Percentiles rank a stretch among this genome's conserved stretches.
These are phyloP conservation scores for Alsophila aescularia DNA, from an alignment of 2,888 invertebrate species.

Conservation along the genomic window DNA sequence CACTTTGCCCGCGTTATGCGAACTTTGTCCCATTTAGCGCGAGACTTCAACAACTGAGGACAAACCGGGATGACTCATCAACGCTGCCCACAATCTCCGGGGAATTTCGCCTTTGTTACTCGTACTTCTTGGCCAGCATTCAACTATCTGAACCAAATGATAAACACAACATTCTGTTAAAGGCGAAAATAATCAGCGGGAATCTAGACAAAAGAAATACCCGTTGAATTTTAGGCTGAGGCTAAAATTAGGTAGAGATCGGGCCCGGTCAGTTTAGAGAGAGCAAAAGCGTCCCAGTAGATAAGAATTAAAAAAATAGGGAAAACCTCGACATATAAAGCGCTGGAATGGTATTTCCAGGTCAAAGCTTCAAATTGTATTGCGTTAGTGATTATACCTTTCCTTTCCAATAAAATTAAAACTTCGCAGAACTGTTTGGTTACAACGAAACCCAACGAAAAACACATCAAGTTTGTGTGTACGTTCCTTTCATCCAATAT, in stretches of 20 bases:
- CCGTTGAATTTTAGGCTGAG: conserved; percentile 5
- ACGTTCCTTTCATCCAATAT: too few relatives aligned
- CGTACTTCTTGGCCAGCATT: conserved; percentile 57
- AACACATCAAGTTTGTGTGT: too few relatives aligned
- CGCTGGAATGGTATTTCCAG: too few relatives aligned
- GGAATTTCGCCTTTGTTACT: conserved; percentile 62
- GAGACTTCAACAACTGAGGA: conserved; percentile 39
- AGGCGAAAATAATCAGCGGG: conserved; percentile 24
- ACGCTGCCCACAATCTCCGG: conserved; percentile 49
- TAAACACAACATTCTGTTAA: conserved; percentile 38
- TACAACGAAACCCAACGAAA: too few relatives aligned
- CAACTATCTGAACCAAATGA: conserved; percentile 52
- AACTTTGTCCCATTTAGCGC: conserved; percentile 31
- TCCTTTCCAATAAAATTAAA: neutral
- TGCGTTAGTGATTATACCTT: too few relatives aligned
- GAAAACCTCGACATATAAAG: too few relatives aligned
- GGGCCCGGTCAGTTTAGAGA: neutral
- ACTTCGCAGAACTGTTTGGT: too few relatives aligned
- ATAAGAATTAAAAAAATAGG: too few relatives aligned
- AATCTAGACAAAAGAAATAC: conserved; percentile 11
- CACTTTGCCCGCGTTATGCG: conserved; percentile 24
- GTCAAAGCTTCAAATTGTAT: too few relatives aligned
- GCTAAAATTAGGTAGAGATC: neutral
- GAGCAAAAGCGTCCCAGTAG: neutral
- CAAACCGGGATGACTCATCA: conserved; percentile 57